Evolutionary conservation across 2,888 invertebrate genomes (phyloP).

Genomic region (Drosophila macrospina): DNA sequence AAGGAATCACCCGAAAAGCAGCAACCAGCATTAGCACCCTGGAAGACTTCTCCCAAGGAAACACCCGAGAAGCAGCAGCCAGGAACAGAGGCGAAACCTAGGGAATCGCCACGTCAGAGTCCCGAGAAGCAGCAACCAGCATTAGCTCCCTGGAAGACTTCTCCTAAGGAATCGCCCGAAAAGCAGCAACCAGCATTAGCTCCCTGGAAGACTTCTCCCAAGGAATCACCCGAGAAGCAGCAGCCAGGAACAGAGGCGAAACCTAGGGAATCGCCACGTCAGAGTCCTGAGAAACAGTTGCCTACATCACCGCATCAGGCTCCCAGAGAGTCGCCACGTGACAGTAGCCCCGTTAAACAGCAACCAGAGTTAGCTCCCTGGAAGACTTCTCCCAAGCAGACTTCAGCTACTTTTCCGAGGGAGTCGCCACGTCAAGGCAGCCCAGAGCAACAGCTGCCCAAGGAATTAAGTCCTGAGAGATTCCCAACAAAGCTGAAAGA

Average conservation of each 20-base stretch:
- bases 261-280: slow-evolving; percentile 22
- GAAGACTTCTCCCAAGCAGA: slow-evolving; percentile 8
- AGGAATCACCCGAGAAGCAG: background rate
- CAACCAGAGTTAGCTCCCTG: background rate
- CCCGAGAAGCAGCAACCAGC: slow-evolving; percentile 31
- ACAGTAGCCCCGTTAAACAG: slow-evolving; percentile 40
- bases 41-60: too few relatives aligned
- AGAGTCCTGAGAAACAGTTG: slow-evolving; percentile 27
- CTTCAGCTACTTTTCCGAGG: background rate
- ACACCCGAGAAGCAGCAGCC: background rate
- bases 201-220: slow-evolving; percentile 11
- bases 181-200: background rate
- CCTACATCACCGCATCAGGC: background rate
- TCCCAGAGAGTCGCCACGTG: slow-evolving; percentile 24
- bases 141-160: too few relatives aligned
- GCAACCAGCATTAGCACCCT: background rate
- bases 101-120: slow-evolving; percentile 20
- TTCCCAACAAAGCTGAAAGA: slow-evolving; percentile 18
- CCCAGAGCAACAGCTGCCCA: slow-evolving; percentile 11
- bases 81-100: background rate
- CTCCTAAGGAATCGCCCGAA: background rate
- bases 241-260: background rate
- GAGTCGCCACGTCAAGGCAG: slow-evolving; percentile 9
- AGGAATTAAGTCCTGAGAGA: slow-evolving; percentile 26
- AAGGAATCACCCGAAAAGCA: slow-evolving; percentile 1